A percentile compares a stretch with the other conserved stretches of the same genome.
phyloP scores from a whole-genome alignment of 2,888 invertebrate species.

The Blera fallax region DNA sequence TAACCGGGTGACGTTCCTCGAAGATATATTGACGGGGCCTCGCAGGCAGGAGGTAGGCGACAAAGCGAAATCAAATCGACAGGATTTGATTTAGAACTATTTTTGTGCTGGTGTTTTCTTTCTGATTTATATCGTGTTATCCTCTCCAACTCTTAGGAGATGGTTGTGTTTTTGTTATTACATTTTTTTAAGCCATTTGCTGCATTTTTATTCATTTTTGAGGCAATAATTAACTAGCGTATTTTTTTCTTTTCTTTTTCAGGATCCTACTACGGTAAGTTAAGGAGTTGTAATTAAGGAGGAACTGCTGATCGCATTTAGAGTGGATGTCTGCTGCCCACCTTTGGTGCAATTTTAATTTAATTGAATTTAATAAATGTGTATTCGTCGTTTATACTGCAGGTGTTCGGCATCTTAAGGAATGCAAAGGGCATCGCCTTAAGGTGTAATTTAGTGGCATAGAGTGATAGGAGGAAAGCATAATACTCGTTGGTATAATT shows the following conservation, averaged over 20 bases:
- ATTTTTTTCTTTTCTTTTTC: constrained; percentile 76
- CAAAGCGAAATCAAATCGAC: constrained; percentile 71
- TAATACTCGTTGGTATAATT: constrained; percentile 15
- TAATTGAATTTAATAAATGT: constrained; percentile 27
- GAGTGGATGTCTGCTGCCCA: not conserved
- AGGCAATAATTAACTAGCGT: constrained; percentile 21
- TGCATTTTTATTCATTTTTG: constrained; percentile 17
- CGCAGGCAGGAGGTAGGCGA: constrained; percentile 68
- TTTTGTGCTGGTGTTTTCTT: constrained; percentile 7
- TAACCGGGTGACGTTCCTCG: constrained; percentile 63
- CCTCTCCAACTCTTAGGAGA: constrained; percentile 2
- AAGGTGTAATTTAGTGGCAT: not conserved
- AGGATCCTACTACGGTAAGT: constrained; percentile 82
- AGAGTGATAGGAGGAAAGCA: constrained; percentile 5
- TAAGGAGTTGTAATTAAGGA: constrained; percentile 25
- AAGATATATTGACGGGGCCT: constrained; percentile 55
- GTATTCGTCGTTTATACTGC: not conserved
- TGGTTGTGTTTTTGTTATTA: not conserved
- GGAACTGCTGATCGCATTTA: constrained; percentile 8
- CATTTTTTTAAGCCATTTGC: not conserved
- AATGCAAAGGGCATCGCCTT: constrained; percentile 22
- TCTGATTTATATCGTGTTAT: constrained; percentile 63
- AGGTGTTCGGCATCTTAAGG: not conserved
- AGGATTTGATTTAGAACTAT: constrained; percentile 64
- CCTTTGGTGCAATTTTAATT: constrained; percentile 7